phyloP scores from a whole-genome alignment of 2,888 invertebrate species.

The Prosapia bicincta region DNA sequence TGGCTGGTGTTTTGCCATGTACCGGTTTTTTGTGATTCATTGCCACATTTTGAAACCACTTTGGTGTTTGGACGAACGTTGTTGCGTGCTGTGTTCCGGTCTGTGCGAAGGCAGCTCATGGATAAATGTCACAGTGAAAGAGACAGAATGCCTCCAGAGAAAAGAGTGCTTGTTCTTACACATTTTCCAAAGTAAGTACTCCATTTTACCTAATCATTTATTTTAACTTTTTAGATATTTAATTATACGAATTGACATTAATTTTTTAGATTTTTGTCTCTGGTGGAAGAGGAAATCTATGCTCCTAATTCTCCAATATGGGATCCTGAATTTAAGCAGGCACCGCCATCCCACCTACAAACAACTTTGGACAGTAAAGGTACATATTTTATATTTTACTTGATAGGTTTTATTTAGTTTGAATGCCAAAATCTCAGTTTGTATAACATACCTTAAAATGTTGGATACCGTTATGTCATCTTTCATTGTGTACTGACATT shows the following conservation, averaged over 20 bases:
- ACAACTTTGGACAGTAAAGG: constrained; percentile 58
- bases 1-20: constrained; percentile 97
- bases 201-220: not conserved
- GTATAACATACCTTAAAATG: too few relatives aligned
- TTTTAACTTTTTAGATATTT: not conserved
- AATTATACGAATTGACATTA: too few relatives aligned
- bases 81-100: constrained; percentile 77
- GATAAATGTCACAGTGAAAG: constrained; percentile 88
- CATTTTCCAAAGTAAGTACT: constrained; percentile 71
- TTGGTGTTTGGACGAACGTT: constrained; percentile 87
- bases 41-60: constrained; percentile 87
- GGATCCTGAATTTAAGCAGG: constrained; percentile 84
- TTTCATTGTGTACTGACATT: too few relatives aligned
- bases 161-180: constrained; percentile 74
- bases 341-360: constrained; percentile 63
- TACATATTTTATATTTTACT: too few relatives aligned
- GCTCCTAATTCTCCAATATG: constrained; percentile 85
- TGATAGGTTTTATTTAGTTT: too few relatives aligned
- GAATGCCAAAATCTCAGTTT: too few relatives aligned
- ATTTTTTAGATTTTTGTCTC: constrained; percentile 70
- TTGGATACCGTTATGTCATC: too few relatives aligned
- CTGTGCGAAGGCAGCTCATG: constrained; percentile 80
- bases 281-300: constrained; percentile 85
- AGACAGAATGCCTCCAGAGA: constrained; percentile 86
- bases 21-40: constrained; percentile 90